A percentile compares a stretch with the other conserved stretches of the same genome.
Evolutionary conservation across 1,140 invertebrate species (phyloP).

Genomic region (Drosophila sturtevanti): DNA sequence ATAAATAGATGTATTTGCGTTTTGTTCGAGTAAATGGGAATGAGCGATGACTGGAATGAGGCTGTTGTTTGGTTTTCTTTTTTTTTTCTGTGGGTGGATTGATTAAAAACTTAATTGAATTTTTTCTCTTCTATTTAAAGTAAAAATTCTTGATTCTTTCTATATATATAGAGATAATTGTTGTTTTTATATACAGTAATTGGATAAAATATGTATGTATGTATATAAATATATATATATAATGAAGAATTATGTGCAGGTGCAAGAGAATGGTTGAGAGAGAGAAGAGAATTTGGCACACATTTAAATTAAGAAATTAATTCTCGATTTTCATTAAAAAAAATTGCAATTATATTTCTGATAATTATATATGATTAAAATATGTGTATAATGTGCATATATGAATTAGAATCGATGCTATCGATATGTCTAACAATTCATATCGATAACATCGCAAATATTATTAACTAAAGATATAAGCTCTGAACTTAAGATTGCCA

Average conservation of each 20-base stretch:
- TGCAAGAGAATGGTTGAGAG: background rate
- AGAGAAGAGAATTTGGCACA: background rate
- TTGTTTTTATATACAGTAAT: background rate
- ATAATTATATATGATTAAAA: too few species aligned
- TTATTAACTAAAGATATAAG: background rate
- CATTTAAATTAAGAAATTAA: background rate
- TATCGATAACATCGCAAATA: background rate
- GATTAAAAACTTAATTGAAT: background rate
- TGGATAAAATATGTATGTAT: too few species aligned
- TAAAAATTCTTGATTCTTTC: background rate
- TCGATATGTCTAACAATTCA: background rate
- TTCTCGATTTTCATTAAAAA: background rate
- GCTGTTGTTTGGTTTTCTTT: background rate
- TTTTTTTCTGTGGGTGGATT: background rate
- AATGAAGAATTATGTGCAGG: background rate
- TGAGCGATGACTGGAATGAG: conserved; percentile 12
- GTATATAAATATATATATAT: too few species aligned
- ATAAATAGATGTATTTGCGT: conserved; percentile 4
- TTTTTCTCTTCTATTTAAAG: too few species aligned
- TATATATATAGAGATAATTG: background rate
- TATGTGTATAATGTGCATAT: background rate
- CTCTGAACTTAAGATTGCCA: background rate
- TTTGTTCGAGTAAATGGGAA: conserved; percentile 2
- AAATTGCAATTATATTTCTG: too few species aligned
- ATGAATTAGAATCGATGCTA: background rate